These are phyloP conservation scores for Meta bourneti DNA, from an alignment of 2,888 invertebrate genomes.

Conservation along the genomic window DNA sequence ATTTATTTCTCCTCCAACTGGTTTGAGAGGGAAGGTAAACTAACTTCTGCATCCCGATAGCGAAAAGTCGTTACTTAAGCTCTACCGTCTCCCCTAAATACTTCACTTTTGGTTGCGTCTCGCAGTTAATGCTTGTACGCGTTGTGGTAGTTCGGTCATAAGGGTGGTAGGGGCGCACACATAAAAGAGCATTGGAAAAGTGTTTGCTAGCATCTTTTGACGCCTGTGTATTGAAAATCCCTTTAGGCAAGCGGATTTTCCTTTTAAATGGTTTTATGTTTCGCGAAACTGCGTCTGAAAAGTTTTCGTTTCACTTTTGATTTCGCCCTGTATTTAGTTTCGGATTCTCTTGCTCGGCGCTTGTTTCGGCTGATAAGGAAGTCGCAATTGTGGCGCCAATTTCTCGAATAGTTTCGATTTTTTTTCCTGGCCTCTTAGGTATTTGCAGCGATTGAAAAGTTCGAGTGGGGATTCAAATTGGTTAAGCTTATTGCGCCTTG, in stretches of 20 bases:
- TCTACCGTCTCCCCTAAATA: constrained; percentile 49
- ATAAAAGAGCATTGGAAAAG: constrained; percentile 39
- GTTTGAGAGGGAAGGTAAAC: neutral
- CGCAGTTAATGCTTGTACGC: constrained; percentile 61
- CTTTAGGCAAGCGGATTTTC: constrained; percentile 37
- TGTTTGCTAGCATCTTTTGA: constrained; percentile 43
- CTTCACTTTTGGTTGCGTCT: constrained; percentile 60
- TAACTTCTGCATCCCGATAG: neutral
- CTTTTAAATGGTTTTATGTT: constrained; percentile 36
- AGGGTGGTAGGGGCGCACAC: constrained; percentile 29
- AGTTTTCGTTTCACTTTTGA: constrained; percentile 23
- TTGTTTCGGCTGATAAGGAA: neutral
- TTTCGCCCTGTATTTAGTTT: neutral
- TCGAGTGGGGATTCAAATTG: neutral
- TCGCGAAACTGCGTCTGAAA: neutral
- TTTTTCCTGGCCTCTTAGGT: neutral
- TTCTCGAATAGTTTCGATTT: neutral
- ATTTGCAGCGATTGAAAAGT: neutral
- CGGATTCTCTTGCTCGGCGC: neutral
- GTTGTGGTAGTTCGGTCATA: constrained; percentile 45
- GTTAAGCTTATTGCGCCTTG: neutral
- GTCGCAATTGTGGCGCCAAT: neutral
- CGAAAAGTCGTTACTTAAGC: constrained; percentile 32
- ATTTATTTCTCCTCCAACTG: neutral
- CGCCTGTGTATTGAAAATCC: constrained; percentile 30